Evolutionary conservation across 2,113 vertebrate species (phyloP).

Genomic region (Bubo blakistoni): DNA sequence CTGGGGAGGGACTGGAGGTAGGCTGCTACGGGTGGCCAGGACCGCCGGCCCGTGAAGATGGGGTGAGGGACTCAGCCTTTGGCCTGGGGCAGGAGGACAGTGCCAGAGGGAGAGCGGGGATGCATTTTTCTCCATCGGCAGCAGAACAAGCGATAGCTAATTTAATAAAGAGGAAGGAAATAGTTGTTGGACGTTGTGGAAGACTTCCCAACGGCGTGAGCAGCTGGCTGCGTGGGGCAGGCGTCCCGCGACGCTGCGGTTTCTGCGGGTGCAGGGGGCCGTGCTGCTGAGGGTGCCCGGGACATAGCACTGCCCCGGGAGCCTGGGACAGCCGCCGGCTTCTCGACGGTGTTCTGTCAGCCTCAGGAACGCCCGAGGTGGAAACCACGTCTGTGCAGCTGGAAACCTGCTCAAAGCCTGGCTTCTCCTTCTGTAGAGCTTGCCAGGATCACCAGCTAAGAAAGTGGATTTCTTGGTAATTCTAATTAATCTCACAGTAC

Average conservation of each 20-base stretch:
- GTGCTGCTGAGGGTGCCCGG: background rate
- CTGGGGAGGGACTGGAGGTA: background rate
- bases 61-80: background rate
- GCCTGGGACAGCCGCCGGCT: background rate
- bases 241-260: rapidly evolving
- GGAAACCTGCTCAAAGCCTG: background rate
- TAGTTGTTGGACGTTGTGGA: background rate
- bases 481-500: too few species aligned
- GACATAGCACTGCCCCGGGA: background rate
- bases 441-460: background rate
- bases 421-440: background rate
- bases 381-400: background rate
- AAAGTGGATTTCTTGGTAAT: background rate
- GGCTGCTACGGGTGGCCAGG: too few species aligned
- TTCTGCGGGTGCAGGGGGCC: background rate
- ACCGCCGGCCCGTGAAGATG: rapidly evolving
- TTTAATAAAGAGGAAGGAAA: background rate
- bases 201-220: rapidly evolving
- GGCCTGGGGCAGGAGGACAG: rapidly evolving
- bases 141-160: background rate
- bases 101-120: background rate
- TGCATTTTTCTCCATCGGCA: background rate
- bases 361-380: background rate
- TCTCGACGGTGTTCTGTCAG: rapidly evolving
- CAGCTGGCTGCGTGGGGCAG: rapidly evolving